These are phyloP conservation scores for Aleiodes alternator DNA, from an alignment of 2,888 invertebrate species.

Conservation along the genomic window DNA sequence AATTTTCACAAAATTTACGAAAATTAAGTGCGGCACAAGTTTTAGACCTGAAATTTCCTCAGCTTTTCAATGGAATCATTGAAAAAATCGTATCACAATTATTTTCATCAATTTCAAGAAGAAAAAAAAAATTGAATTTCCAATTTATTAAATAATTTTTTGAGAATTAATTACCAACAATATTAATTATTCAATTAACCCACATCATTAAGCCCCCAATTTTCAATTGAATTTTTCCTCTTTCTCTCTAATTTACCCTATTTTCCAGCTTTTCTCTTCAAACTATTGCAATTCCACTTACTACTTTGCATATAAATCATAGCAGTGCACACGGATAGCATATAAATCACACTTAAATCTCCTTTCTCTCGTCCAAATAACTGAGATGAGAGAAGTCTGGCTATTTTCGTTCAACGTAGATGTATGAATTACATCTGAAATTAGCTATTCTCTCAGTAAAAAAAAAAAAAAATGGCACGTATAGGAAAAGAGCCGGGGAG, in stretches of 20 bases:
- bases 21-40: too few species aligned
- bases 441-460: background rate
- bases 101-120: too few species aligned
- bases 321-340: constrained; percentile 3
- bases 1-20: too few species aligned
- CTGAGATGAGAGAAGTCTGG: background rate
- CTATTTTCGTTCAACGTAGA: constrained; percentile 1
- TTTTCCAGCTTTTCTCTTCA: too few species aligned
- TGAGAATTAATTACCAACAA: too few species aligned
- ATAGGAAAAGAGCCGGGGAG: background rate
- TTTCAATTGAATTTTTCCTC: background rate
- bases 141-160: too few species aligned
- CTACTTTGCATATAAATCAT: constrained; percentile 19
- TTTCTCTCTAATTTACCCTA: background rate
- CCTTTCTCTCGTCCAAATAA: background rate
- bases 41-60: too few species aligned
- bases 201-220: too few species aligned
- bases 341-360: constrained; percentile 28
- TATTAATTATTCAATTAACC: too few species aligned
- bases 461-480: background rate
- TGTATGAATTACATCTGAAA: constrained; percentile 16
- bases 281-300: constrained; percentile 21
- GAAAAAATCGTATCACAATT: too few species aligned
- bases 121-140: too few species aligned
- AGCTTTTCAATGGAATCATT: too few species aligned